Evolutionary conservation across 2,888 invertebrate genomes (phyloP), one percentile per base, ranked within the genome.

Genomic region (Pristionchus maxplancki): DNA sequence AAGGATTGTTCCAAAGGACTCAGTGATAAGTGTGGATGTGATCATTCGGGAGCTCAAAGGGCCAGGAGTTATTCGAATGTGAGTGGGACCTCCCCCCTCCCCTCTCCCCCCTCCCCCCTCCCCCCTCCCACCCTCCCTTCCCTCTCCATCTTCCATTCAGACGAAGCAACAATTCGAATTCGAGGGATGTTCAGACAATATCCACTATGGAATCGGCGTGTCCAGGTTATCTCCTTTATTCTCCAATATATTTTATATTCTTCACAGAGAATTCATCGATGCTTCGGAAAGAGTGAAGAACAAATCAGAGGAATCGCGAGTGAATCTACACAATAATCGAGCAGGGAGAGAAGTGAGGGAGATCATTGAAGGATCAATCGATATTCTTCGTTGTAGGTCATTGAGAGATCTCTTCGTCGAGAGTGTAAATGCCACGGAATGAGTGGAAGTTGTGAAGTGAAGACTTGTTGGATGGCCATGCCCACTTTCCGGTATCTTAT

Each of bases 391-490:
- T 89, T 90, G 62, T 91, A 95, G 95, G 94, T 95, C 50, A 93
- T 96, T 50, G 95, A 95, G 90, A 92, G 93, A 67, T 95, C 95
- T 90, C 95, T 96, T 93, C 92, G 95, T 34, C 92, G 91, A 67
- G 92, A 93, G 78, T 94, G 94, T 89, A 94, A 94, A 88, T 94
- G 94, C 81, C 94, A 94, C 74, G 94, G 94, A 44, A 92, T 94
- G 90, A 93, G 93, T 89, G 94, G 94, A 17, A 92, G 93, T 8
- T 94, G 94, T 78, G 94, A 94, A 83, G 90, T 93, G 90, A 91
- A 90, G 53, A 94, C 94, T 0, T 94, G 94, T 86, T 94, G 94
- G 94, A 97, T 97, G 94, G 97, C 97, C 40, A 95, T 98, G 93
- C 97, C 98, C 34, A 83, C 91, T 0, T 94, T 94, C 89, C 90